Evolutionary conservation across 1,140 invertebrate genomes (phyloP).

Genomic region (Wiebesia pumilae): DNA sequence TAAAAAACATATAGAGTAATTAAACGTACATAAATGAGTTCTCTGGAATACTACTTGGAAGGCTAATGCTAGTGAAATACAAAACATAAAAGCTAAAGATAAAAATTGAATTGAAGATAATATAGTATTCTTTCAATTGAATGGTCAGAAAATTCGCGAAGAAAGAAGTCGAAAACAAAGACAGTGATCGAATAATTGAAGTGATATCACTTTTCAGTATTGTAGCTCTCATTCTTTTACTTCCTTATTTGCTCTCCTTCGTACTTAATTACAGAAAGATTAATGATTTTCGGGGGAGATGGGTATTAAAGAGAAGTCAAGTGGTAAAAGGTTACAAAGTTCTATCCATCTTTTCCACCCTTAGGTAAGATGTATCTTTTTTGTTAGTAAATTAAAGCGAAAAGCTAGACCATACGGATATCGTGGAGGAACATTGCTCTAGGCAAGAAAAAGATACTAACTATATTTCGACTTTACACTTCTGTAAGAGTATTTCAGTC

Average conservation of each 20-base stretch:
- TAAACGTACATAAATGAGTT: background rate
- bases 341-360: too few species aligned
- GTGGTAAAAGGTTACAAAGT: background rate
- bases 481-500: too few species aligned
- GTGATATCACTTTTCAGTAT: background rate
- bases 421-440: too few species aligned
- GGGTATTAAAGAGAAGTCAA: background rate
- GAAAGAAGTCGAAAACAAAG: background rate
- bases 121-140: background rate
- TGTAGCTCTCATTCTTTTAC: too few species aligned
- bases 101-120: background rate
- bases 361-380: too few species aligned
- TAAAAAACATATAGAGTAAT: background rate
- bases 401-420: too few species aligned
- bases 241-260: background rate
- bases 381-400: too few species aligned
- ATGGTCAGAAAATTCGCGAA: background rate
- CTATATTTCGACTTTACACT: too few species aligned
- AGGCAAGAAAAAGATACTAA: too few species aligned
- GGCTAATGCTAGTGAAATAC: background rate
- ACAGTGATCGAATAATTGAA: background rate
- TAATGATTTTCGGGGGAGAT: background rate
- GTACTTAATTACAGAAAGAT: background rate
- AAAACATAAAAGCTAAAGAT: background rate
- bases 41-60: background rate